Base-by-base conservation (phyloP, 2,797 vertebrate genomes). In the Premnoplex brunnescens region DNA sequence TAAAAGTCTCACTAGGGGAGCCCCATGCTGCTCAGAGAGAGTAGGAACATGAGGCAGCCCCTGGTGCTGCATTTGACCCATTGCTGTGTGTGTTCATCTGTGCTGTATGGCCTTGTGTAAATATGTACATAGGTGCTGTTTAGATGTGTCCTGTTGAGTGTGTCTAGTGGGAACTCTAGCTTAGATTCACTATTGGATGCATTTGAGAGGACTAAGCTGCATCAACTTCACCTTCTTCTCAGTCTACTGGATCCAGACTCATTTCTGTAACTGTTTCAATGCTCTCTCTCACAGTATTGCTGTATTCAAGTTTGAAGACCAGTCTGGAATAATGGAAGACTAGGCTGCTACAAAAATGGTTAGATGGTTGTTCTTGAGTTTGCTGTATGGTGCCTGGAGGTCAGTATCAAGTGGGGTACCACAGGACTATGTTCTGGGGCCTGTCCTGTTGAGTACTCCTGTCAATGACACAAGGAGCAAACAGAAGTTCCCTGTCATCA, bases 91-190 rank as follows among this genome's bases (percentile, higher is more conserved):
- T 14, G 14, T 32, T 14, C 12, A 21, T 24, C 37, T 17, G 36
- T 37, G 11, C 60, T 71, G 26, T 13, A 16, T 21, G 28, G 2
- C 21, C 4, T 5, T 2, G 4, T 30, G 8, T 17, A 66, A 66
- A 12, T 10, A 56, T 2, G 7, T 4, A 52, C 0, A 0, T 1
- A 54, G 28, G 52, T 32, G 14, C 14, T 67, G 10, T 76, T 62
- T 21, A 80, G 49, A 71, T 60, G 30, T 41, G 23, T 14, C 74
- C 39, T 63, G 2, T 36, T 43, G 55, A 68, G 44, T 3, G 2
- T 4, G 14, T 20, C 36, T 89, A 66, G 20, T 24, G 20, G 7
- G 15, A 55, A 85, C 23, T 51, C 23, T 21, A 12, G 44, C 19
- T 68, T 18, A 49, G 41, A 20, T 7, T 68, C 9, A 23, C 19